phyloP scores from a whole-genome alignment of 1,140 invertebrate species.

The Sminthurinus signatus region DNA sequence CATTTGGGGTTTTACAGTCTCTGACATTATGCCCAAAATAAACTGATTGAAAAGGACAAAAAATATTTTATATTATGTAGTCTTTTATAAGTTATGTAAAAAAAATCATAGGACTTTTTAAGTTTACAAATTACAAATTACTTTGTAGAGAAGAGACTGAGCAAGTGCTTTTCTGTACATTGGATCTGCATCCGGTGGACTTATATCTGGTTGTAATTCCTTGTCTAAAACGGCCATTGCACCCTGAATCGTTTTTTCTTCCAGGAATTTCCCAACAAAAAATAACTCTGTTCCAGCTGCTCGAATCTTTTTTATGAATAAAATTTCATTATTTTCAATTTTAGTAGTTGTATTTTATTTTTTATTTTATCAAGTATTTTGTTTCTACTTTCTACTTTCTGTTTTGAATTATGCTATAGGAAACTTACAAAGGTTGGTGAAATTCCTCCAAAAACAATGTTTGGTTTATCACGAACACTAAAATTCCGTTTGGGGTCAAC shows the following conservation, averaged over 20 bases:
- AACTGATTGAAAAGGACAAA: slow-evolving; percentile 40
- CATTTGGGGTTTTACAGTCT: slow-evolving; percentile 4
- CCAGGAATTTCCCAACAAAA: slow-evolving; percentile 53
- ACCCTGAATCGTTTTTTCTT: slow-evolving; percentile 50
- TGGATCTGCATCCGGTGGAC: slow-evolving; percentile 57
- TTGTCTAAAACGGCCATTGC: slow-evolving; percentile 54
- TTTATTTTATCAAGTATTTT: too few relatives aligned
- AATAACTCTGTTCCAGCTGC: slow-evolving; percentile 59
- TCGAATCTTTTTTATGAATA: slow-evolving; percentile 48
- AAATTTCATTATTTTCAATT: too few relatives aligned
- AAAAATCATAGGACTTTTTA: too few relatives aligned
- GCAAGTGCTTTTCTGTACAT: slow-evolving; percentile 56
- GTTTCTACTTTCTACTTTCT: too few relatives aligned
- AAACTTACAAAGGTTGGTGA: slow-evolving; percentile 55
- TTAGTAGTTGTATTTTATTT: too few relatives aligned
- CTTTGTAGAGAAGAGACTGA: slow-evolving; percentile 45
- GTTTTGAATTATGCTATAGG: too few relatives aligned
- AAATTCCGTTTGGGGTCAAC: slow-evolving; percentile 48
- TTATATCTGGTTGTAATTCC: slow-evolving; percentile 57
- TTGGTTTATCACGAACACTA: slow-evolving; percentile 46
- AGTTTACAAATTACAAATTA: too few relatives aligned
- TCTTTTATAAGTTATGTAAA: too few relatives aligned
- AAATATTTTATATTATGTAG: too few relatives aligned
- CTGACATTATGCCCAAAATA: slow-evolving; percentile 37
- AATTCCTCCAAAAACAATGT: slow-evolving; percentile 64